Evolutionary conservation across 2,797 vertebrate species (phyloP).

Genomic region (Halcyon badia): DNA sequence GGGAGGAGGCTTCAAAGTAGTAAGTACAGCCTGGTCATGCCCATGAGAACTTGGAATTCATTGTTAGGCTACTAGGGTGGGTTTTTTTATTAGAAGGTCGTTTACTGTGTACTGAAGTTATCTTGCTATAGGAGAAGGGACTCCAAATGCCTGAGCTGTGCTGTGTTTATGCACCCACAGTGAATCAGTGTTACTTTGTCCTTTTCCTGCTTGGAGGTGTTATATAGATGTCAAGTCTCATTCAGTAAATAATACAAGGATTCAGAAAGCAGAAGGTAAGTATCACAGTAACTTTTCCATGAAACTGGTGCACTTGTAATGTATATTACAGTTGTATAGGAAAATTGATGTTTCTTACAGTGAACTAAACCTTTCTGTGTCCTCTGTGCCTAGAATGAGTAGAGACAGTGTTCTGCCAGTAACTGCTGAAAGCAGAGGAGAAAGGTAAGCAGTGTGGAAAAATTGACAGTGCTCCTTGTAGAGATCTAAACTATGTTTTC

Average conservation of each 20-base stretch:
- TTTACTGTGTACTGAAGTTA: neutral
- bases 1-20: neutral
- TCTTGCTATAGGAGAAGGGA: neutral
- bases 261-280: slow-evolving; percentile 19
- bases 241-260: neutral
- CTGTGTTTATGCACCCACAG: accelerated
- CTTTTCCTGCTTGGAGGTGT: neutral
- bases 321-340: neutral
- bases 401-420: slow-evolving; percentile 14
- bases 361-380: slow-evolving; percentile 54
- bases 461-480: accelerated
- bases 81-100: neutral
- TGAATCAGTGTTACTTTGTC: neutral
- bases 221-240: neutral
- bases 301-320: neutral
- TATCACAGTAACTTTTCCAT: neutral
- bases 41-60: neutral
- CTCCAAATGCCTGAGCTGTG: neutral
- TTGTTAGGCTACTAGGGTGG: neutral
- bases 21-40: neutral
- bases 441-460: slow-evolving; percentile 58
- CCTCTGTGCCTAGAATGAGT: slow-evolving; percentile 52
- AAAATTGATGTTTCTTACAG: slow-evolving; percentile 16
- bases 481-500: neutral
- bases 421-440: slow-evolving; percentile 7